Evolutionary conservation across 2,888 invertebrate species (phyloP), one percentile per base, ranked within the genome.

Genomic region (Hyppa rectilinea): DNA sequence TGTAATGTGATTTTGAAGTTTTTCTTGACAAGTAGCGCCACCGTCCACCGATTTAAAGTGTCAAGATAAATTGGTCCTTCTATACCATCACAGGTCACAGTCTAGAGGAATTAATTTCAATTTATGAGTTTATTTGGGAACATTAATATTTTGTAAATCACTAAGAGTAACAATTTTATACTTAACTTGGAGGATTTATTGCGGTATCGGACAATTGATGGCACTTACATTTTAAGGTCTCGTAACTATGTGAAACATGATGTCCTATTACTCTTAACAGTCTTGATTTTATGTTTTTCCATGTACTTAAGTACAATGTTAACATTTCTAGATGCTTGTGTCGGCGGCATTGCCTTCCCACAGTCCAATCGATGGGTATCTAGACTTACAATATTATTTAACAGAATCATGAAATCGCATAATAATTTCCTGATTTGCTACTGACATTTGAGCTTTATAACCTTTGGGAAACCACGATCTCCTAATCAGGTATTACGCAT

Each of bases 21-120:
- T 29, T 2, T 29, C 17, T 45, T 45, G 14, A 59, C 52, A 29
- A 4, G 12, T n/a, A 68, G 43, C 58, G 62, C 58, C 43, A 5
- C 14, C n/a, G n/a, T n/a, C n/a, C n/a, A n/a, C n/a, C n/a, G n/a
- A n/a, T 26, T 1, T 34, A 0, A 38, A 26, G 29, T 52, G 52
- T 52, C 77, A 49, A 49, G 10, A 34, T 62, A 45, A n/a, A 59
- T 10, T 59, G 61, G 77, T 14, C 6, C 0, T 31, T 7, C 1
- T 17, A 5, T 47, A 65, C 80, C 81, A 70, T 65, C 73, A 72
- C 64, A 69, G 55, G 68, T 59, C 63, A 67, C 47, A 34, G 69
- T 67, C 40, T 61, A n/a, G n/a, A 67, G 87, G 88, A 88, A 89
- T 91, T 88, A 88, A 87, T 86, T 87, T 87, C 82, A 87, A 90